Base-by-base conservation (phyloP, 2,888 invertebrate species). In the Cerastis leucographa region DNA sequence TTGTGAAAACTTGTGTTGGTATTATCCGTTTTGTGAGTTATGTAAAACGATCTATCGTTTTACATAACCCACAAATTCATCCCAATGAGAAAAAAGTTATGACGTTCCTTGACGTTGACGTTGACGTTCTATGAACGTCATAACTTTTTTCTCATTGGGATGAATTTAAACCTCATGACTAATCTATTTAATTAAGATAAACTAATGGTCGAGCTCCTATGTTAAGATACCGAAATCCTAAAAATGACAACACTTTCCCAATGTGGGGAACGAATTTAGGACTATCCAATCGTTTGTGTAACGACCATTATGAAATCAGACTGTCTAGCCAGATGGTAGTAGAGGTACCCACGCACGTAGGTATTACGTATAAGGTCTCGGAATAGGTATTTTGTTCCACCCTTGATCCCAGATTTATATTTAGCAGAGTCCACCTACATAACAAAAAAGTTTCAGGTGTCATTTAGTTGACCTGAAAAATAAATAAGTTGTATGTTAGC, bases 1-100 rank as follows among this genome's bases (percentile, higher is more conserved):
- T 71, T 61, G 22, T 25, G 70, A 25, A 12, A 80, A 35, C 35
- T 49, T 44, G 46, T 62, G 64, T 74, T 35, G 14, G n/a, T 77
- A 54, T 51, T 65, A 44, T 61, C 22, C 2, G 17, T 56, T 62
- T 35, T 40, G n/a, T 3, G 25, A 46, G 40, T 61, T 11, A 29
- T 42, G n/a, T 71, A 22, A 19, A n/a, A 11, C 1, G 11, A 44
- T 71, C n/a, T n/a, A n/a, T n/a, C n/a, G n/a, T n/a, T n/a, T n/a
- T n/a, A n/a, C n/a, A n/a, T n/a, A n/a, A n/a, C n/a, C n/a, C n/a
- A n/a, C n/a, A n/a, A n/a, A n/a, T n/a, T n/a, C n/a, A n/a, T n/a
- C n/a, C n/a, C n/a, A n/a, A n/a, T n/a, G n/a, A n/a, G n/a, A n/a
- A n/a, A n/a, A n/a, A n/a, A n/a, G n/a, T n/a, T n/a, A n/a, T n/a